Evolutionary conservation across 2,888 invertebrate genomes (phyloP).

Genomic region (Pristionchus fissidentatus): DNA sequence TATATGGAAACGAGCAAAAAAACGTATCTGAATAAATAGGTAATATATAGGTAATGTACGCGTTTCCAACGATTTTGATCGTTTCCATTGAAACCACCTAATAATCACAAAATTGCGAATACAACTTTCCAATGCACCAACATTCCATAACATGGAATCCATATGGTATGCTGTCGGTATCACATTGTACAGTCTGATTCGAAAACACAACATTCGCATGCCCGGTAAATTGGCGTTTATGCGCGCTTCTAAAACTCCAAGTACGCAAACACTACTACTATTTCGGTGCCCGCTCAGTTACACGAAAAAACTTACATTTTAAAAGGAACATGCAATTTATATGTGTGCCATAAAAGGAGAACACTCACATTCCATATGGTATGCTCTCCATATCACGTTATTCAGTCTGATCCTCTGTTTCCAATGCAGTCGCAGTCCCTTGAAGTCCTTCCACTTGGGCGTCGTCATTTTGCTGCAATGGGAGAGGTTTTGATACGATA

Average conservation of each 20-base stretch:
- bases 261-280: too few relatives aligned
- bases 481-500: too few relatives aligned
- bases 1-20: too few relatives aligned
- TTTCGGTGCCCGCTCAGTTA: background rate
- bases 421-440: constrained; percentile 95
- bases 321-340: background rate
- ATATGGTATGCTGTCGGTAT: constrained; percentile 99
- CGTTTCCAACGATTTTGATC: background rate
- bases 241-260: background rate
- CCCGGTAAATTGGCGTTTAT: background rate
- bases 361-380: constrained; percentile 94
- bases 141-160: constrained; percentile 81
- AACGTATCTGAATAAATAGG: too few relatives aligned
- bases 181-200: constrained; percentile 98
- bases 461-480: constrained; percentile 96
- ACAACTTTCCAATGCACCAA: background rate
- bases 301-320: background rate
- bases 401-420: constrained; percentile 99
- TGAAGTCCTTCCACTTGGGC: constrained; percentile 99
- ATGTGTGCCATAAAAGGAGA: background rate
- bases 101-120: too few relatives aligned
- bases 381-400: constrained; percentile 99
- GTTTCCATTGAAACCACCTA: background rate
- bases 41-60: too few relatives aligned
- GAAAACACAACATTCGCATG: constrained; percentile 78